These are phyloP conservation scores for Adoxophyes honmai DNA, from an alignment of 1,140 invertebrate species.

Conservation along the genomic window DNA sequence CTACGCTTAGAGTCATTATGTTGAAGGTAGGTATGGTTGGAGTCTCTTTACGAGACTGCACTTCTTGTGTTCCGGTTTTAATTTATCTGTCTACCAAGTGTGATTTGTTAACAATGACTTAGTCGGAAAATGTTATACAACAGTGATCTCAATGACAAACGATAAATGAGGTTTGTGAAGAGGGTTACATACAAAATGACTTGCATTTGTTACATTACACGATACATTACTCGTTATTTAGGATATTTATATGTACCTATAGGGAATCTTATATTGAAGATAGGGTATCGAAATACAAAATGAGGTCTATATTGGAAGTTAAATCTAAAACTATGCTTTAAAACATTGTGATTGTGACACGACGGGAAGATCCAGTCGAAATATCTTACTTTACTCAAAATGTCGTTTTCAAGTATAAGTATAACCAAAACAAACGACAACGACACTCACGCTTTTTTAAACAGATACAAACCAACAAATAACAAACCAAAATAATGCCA, in stretches of 20 bases:
- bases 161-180: background rate
- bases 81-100: too few species aligned
- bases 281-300: slow-evolving; percentile 1
- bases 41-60: too few species aligned
- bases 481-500: slow-evolving; percentile 21
- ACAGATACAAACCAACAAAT: slow-evolving; percentile 18
- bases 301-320: background rate
- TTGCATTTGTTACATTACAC: background rate
- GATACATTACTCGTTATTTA: too few species aligned
- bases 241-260: background rate
- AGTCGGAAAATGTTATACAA: background rate
- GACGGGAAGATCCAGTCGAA: background rate
- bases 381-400: background rate
- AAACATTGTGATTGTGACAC: background rate
- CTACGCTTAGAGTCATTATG: too few species aligned
- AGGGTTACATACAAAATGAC: background rate
- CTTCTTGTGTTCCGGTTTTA: too few species aligned
- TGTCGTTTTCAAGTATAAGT: background rate
- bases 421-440: slow-evolving; percentile 7
- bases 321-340: background rate
- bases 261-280: background rate
- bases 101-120: too few species aligned
- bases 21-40: too few species aligned
- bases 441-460: background rate
- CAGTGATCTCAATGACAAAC: background rate